phyloP scores from a whole-genome alignment of 2,888 invertebrate species.

The Mimachlamys varia region DNA sequence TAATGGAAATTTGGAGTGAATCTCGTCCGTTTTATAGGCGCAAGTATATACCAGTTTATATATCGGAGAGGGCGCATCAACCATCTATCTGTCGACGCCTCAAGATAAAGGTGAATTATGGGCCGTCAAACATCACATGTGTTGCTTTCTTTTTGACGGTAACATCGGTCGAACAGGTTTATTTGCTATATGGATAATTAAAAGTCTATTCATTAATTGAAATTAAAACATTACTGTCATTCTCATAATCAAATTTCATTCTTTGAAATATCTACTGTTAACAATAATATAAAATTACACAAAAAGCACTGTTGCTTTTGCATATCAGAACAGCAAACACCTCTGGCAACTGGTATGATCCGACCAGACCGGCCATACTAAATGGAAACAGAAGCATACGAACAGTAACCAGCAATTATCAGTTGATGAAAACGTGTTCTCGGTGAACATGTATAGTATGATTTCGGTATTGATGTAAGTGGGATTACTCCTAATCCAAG shows the following conservation, averaged over 20 bases:
- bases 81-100: constrained; percentile 21
- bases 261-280: too few relatives aligned
- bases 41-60: constrained; percentile 25
- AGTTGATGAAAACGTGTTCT: constrained; percentile 18
- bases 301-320: too few relatives aligned
- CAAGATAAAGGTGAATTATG: constrained; percentile 34
- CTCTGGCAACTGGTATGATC: not conserved
- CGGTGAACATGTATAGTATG: not conserved
- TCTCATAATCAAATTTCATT: too few relatives aligned
- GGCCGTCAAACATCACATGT: constrained; percentile 27
- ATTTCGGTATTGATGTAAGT: not conserved
- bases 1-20: constrained; percentile 21
- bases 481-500: not conserved
- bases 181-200: not conserved
- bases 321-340: not conserved
- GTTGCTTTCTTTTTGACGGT: not conserved
- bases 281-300: too few relatives aligned
- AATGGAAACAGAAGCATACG: not conserved
- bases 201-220: not conserved
- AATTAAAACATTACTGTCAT: too few relatives aligned
- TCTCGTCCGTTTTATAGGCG: constrained; percentile 34
- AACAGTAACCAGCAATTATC: not conserved
- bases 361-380: not conserved
- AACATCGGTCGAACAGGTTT: not conserved
- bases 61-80: not conserved